These are phyloP conservation scores for Tenodera sinensis DNA, from an alignment of 2,888 invertebrate species.

Conservation along the genomic window DNA sequence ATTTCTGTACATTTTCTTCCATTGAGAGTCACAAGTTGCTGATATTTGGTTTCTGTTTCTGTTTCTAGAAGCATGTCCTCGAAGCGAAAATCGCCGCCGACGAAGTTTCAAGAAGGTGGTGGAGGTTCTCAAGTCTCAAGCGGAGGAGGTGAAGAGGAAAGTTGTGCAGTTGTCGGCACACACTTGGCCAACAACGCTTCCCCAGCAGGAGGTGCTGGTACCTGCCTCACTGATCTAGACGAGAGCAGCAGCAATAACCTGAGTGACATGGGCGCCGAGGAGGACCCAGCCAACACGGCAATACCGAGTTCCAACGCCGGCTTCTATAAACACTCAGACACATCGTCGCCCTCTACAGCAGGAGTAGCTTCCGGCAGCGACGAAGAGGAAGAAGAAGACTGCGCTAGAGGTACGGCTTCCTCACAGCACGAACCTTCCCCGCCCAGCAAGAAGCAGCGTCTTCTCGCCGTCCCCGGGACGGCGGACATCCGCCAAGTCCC, in stretches of 20 bases:
- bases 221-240: conserved; percentile 31
- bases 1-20: too few relatives aligned
- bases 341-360: conserved; percentile 43
- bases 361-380: conserved; percentile 48
- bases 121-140: conserved; percentile 43
- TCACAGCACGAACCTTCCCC: conserved; percentile 42
- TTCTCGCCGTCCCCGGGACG: conserved; percentile 29
- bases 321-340: conserved; percentile 36
- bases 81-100: conserved; percentile 94
- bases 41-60: background rate
- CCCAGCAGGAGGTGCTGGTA: conserved; percentile 30
- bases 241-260: conserved; percentile 33
- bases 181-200: conserved; percentile 41
- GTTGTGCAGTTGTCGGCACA: conserved; percentile 42
- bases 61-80: conserved; percentile 86
- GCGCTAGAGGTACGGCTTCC: conserved; percentile 28
- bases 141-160: conserved; percentile 46
- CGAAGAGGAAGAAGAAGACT: conserved; percentile 43
- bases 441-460: conserved; percentile 46
- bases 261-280: conserved; percentile 29
- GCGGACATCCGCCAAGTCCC: background rate
- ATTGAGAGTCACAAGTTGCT: background rate
- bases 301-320: conserved; percentile 26
- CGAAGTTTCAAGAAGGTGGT: conserved; percentile 81
- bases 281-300: conserved; percentile 20